Evolutionary conservation across 2,113 vertebrate species (phyloP), one percentile per base, ranked within the genome.

Genomic region (Mola mola): DNA sequence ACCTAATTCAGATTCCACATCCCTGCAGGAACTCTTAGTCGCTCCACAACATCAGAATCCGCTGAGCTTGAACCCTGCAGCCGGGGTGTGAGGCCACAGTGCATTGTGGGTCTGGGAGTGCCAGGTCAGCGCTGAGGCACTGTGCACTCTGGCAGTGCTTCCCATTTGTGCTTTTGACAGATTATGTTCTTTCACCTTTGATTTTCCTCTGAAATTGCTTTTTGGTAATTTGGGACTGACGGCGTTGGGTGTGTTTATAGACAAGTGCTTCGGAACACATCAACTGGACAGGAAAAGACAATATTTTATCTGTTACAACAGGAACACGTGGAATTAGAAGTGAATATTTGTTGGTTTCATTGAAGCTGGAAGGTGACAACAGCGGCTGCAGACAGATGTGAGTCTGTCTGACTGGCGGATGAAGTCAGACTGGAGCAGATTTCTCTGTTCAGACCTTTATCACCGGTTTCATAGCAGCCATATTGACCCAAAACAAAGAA

Each of bases 1-100:
- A 85, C 79, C 88, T 75, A 82, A 28, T 85, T 88, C 42, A 55
- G 29, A 50, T 26, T 43, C 1, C 47, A 46, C 2, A n/a, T 31
- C 38, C 0, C 3, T 5, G 5, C 26, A 20, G 8, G n/a, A 1
- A 10, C 22, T 44, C 28, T 19, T n/a, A n/a, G n/a, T n/a, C n/a
- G 17, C 33, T 42, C 3, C 2, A 10, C 8, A 40, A 43, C 52
- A 8, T 42, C 36, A 56, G 34, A 1, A 7, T 36, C 43, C 19
- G 55, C 36, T 0, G 38, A 42, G 31, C 37, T 40, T 8, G 12
- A 46, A 64, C 38, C n/a, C n/a, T n/a, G 38, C 42, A 47, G 58
- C 64, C 22, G 20, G 26, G 16, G 8, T 16, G 20, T 41, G 2
- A 43, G 60, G 58, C 42, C 20, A 2, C 1, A 1, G 6, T 8